Conservation (phyloP, 1,140 invertebrate genomes). For the Trichonephila clavata region DNA sequence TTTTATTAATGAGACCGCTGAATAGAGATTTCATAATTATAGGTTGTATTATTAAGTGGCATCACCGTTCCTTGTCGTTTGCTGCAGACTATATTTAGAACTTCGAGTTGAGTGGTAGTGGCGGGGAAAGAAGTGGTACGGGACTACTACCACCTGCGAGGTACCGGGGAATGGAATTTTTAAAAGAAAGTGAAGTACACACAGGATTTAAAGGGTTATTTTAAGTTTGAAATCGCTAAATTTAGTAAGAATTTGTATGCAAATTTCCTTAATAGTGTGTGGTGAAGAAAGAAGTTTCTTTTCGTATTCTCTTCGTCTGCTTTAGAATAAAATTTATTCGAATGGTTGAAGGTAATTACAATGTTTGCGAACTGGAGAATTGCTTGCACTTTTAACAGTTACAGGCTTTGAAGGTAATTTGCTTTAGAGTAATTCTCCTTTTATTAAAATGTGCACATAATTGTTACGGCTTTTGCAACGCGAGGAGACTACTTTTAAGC, state of each 20-base stretch:
- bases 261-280: not conserved
- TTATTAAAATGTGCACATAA: no score
- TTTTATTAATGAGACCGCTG: conserved; percentile 43
- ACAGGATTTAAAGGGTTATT: conserved; percentile 10
- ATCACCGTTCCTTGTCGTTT: conserved; percentile 40
- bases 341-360: not conserved
- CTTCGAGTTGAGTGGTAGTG: not conserved
- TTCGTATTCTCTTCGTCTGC: not conserved
- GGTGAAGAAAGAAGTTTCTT: not conserved
- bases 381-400: not conserved
- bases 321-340: not conserved
- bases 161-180: not conserved
- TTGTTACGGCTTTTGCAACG: no score
- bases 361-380: not conserved
- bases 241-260: not conserved
- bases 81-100: conserved; percentile 48
- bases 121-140: not conserved
- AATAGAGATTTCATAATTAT: conserved; percentile 53
- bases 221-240: not conserved
- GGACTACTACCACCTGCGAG: not conserved
- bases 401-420: not conserved
- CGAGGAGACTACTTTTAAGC: no score
- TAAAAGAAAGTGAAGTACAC: not conserved
- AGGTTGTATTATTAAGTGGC: conserved; percentile 50
- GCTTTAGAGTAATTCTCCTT: not conserved